These are phyloP conservation scores for Rhincodon typus DNA, from an alignment of 2,797 vertebrate species.

Conservation along the genomic window DNA sequence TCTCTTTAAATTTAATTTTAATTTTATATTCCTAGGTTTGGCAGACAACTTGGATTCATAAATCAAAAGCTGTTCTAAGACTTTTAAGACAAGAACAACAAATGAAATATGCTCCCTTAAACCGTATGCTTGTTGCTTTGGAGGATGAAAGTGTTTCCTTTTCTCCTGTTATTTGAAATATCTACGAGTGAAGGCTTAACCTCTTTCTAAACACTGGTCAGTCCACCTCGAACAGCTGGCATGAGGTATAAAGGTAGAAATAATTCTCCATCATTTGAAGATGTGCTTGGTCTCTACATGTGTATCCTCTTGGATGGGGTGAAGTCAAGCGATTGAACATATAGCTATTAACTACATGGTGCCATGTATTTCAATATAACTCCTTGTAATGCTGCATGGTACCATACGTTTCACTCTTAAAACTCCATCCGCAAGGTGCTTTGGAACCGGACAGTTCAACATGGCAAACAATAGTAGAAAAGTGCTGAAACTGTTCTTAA, in stretches of 20 bases:
- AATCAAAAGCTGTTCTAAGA: too few species aligned
- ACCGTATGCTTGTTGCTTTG: too few species aligned
- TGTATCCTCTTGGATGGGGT: neutral
- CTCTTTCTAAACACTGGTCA: too few species aligned
- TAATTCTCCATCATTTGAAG: neutral
- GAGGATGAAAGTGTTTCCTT: too few species aligned
- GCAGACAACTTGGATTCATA: too few species aligned
- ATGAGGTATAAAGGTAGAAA: neutral
- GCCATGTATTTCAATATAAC: neutral
- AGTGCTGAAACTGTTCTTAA: neutral
- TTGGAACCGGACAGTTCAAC: neutral
- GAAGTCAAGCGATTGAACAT: neutral
- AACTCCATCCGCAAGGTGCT: neutral
- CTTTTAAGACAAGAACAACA: too few species aligned
- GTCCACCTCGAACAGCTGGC: too few species aligned
- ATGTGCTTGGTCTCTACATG: neutral
- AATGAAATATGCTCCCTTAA: too few species aligned
- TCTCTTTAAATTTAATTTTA: too few species aligned
- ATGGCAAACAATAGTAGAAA: neutral
- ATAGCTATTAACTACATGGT: neutral
- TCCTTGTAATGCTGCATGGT: neutral
- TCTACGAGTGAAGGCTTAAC: too few species aligned
- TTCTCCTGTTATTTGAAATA: too few species aligned
- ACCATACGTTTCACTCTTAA: neutral
- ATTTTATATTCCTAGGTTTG: too few species aligned